Evolutionary conservation across 1,140 invertebrate genomes (phyloP).

Genomic region (Scaptomyza pallida): DNA sequence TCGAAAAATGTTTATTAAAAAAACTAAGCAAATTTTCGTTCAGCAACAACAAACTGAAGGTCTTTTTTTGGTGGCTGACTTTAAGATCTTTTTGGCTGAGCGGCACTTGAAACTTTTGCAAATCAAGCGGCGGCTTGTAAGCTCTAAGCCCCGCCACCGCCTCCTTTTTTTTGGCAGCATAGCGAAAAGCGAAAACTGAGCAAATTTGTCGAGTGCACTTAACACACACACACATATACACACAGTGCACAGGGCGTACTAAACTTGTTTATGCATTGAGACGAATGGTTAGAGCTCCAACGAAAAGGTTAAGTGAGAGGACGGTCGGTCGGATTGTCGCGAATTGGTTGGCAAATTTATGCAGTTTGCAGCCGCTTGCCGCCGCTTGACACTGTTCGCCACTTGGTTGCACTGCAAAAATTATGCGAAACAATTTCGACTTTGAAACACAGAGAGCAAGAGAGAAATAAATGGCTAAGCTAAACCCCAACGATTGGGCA

Average conservation of each 20-base stretch:
- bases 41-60: conserved; percentile 3
- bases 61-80: neutral
- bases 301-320: neutral
- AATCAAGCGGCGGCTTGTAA: conserved; percentile 56
- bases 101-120: conserved; percentile 37
- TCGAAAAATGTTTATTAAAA: conserved; percentile 74
- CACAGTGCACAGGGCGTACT: conserved; percentile 40
- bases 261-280: conserved; percentile 65
- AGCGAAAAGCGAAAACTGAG: conserved; percentile 62
- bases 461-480: conserved; percentile 1
- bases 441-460: conserved; percentile 72
- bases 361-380: conserved; percentile 48
- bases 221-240: too few relatives aligned
- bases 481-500: conserved; percentile 33
- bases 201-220: conserved; percentile 77
- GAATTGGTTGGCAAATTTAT: conserved; percentile 49
- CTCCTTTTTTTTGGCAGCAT: conserved; percentile 25
- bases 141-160: conserved; percentile 34
- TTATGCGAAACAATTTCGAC: conserved; percentile 78
- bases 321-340: neutral
- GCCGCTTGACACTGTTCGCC: conserved; percentile 75
- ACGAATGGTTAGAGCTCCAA: neutral
- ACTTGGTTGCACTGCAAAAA: conserved; percentile 72
- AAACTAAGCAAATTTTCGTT: conserved; percentile 69
- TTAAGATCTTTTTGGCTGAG: conserved; percentile 10